These are phyloP conservation scores for Gallinago nigripennis DNA, from an alignment of 2,797 vertebrate genomes.

Conservation along the genomic window DNA sequence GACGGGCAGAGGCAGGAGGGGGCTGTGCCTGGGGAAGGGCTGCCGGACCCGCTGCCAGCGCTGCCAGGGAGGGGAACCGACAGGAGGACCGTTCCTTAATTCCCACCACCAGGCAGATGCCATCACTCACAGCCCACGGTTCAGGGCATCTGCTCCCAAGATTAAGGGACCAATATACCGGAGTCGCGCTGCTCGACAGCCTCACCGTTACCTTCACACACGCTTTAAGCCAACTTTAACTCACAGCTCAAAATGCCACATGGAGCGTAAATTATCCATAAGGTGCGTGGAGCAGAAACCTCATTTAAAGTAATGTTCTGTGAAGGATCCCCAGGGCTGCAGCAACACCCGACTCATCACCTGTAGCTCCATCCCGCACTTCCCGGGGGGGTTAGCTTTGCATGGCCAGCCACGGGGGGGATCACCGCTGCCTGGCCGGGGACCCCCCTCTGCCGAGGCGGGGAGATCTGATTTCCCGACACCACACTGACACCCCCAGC, in stretches of 20 bases:
- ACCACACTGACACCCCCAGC: background rate
- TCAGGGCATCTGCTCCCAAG: background rate
- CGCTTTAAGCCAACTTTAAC: background rate
- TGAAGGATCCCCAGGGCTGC: rapidly evolving
- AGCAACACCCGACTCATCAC: rapidly evolving
- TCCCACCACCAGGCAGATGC: background rate
- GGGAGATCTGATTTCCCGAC: background rate
- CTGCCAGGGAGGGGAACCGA: rapidly evolving
- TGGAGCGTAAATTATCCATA: rapidly evolving
- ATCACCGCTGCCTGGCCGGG: background rate
- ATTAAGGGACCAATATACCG: rapidly evolving
- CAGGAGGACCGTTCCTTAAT: rapidly evolving
- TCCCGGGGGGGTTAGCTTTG: background rate
- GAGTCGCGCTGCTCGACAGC: rapidly evolving
- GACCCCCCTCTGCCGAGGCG: too few relatives aligned
- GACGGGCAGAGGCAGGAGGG: background rate
- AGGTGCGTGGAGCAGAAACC: background rate
- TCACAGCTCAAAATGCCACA: background rate
- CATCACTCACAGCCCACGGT: background rate
- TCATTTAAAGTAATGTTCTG: rapidly evolving
- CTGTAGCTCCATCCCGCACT: rapidly evolving
- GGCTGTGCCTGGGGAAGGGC: background rate
- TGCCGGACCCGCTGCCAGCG: background rate
- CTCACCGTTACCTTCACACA: background rate
- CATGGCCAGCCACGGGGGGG: background rate